These are phyloP conservation scores for Oligia latruncula DNA, from an alignment of 2,888 invertebrate genomes.

Conservation along the genomic window DNA sequence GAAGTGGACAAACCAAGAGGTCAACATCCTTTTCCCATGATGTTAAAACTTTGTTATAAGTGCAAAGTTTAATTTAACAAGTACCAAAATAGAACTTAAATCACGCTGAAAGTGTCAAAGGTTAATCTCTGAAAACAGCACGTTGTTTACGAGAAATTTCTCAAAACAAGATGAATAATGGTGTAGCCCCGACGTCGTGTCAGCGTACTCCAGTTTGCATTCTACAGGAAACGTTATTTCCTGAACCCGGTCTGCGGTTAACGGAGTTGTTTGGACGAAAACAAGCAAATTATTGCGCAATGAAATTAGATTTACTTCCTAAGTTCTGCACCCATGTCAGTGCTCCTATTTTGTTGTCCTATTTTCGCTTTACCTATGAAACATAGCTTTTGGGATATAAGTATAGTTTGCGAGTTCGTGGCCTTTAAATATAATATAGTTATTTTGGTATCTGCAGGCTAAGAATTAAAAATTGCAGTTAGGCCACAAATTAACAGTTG, in stretches of 20 bases:
- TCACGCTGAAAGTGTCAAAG: slow-evolving; percentile 7
- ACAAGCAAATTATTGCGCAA: slow-evolving; percentile 19
- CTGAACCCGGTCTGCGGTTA: slow-evolving; percentile 24
- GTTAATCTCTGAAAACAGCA: slow-evolving; percentile 16
- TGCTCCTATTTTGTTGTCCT: background rate
- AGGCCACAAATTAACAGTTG: background rate
- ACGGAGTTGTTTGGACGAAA: slow-evolving; percentile 21
- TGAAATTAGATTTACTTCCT: slow-evolving; percentile 21
- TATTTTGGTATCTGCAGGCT: background rate
- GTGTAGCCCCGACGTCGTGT: slow-evolving; percentile 16
- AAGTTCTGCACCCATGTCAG: background rate
- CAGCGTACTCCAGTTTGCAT: slow-evolving; percentile 29
- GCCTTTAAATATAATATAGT: background rate
- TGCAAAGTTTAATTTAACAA: background rate
- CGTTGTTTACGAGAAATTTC: slow-evolving; percentile 30
- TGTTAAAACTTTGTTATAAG: slow-evolving; percentile 24
- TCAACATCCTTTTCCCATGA: slow-evolving; percentile 5
- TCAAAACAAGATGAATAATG: slow-evolving; percentile 49
- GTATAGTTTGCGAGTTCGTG: background rate
- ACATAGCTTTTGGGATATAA: background rate
- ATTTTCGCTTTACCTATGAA: background rate
- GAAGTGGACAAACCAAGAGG: background rate
- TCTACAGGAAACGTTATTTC: slow-evolving; percentile 60
- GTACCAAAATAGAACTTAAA: slow-evolving; percentile 20
- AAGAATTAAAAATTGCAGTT: background rate